Base-by-base conservation (phyloP, 2,797 vertebrate genomes). In the Pangasius krempfi region DNA sequence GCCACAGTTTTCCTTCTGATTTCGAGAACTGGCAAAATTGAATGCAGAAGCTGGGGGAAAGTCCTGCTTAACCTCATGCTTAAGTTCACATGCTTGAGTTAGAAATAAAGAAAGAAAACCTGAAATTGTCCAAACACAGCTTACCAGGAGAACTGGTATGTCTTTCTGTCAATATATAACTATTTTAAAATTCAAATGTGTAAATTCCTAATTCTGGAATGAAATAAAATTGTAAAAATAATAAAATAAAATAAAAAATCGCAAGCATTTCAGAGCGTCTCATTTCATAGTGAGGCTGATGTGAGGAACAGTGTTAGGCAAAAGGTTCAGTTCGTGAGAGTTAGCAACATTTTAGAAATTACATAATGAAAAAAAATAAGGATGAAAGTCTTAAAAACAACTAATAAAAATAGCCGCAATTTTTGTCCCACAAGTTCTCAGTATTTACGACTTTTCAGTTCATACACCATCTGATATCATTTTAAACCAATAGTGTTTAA, bases 401-500 rank as follows among this genome's bases (percentile, higher is more conserved):
- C 58, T 2, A 75, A 76, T 62, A 40, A 79, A 79, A 78, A 54
- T 4, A 78, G 87, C 25, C 70, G 14, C 30, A 54, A 50, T 30
- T 62, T 50, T 22, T 30, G n/a, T 40, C 70, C 22, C 54, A 75
- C 5, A 30, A 70, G 22, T 68, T 54, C 86, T 81, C 76, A 81
- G 79, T 62, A 83, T 76, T 84, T 50, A 10, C 1, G 66, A 85
- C 12, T 5, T 82, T 82, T 82, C 33, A n/a, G 80, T 27, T 50
- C 80, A 4, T 14, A 70, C 75, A 78, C 50, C 25, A 58, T 47
- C 44, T 44, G 83, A 79, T 37, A 60, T 14, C 16, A 72, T 86
- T 72, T 37, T 4, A 80, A 72, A 86, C 52, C 30, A 20, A 33
- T 88, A 88, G 82, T 88, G 89, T 88, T 88, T 52, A 83, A 86